Percentiles rank a stretch among this genome's conserved stretches.
Conservation (phyloP, 1,140 invertebrate species). For the Archivesica marissinica region DNA sequence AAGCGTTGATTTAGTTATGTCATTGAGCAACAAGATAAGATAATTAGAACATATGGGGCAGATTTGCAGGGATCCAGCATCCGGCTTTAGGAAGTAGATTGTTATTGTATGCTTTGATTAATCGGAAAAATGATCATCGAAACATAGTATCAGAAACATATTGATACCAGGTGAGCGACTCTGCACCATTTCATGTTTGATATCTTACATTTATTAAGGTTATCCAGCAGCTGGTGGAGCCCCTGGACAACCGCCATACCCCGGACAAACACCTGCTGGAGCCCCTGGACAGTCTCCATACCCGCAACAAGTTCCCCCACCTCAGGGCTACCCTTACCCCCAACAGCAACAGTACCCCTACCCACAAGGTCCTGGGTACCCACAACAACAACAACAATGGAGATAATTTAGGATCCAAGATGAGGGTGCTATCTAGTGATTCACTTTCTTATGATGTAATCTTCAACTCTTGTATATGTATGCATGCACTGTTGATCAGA, state of each 20-base stretch:
- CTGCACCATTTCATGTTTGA: background rate
- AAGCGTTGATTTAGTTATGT: no score
- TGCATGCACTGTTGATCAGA: no score
- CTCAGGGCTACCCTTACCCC: conserved; percentile 34
- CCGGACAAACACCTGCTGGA: no score
- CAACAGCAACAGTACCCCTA: conserved; percentile 55
- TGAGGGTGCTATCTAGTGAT: conserved; percentile 10
- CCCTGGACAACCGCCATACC: conserved; percentile 37
- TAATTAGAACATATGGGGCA: no score
- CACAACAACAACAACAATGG: conserved; percentile 50
- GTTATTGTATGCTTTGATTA: no score
- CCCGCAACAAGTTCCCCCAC: conserved; percentile 14
- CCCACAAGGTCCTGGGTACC: conserved; percentile 40
- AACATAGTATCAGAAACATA: background rate
- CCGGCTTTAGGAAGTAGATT: no score
- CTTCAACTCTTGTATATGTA: no score
- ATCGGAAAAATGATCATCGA: no score
- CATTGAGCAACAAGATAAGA: no score
- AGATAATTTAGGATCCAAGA: background rate
- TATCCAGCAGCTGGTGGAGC: conserved; percentile 33
- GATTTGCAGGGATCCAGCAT: no score
- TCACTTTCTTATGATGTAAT: background rate
- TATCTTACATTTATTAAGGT: conserved; percentile 11
- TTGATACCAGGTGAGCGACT: background rate
- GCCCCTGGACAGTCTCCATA: conserved; percentile 21